phyloP scores from a whole-genome alignment of 2,888 invertebrate genomes.

The Megamerina dolium region DNA sequence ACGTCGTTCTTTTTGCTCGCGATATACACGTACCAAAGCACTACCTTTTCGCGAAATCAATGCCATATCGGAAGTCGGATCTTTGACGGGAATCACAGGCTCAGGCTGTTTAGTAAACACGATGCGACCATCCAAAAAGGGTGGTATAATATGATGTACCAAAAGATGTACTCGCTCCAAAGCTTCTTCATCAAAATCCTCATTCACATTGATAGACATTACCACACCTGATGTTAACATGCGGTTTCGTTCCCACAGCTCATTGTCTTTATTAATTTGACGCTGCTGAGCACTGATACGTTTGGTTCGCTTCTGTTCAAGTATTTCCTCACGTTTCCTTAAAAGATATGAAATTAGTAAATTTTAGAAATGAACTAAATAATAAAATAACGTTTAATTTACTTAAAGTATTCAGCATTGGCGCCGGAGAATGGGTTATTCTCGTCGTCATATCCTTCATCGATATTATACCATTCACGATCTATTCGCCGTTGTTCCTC shows the following conservation, averaged over 20 bases:
- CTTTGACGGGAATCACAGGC: constrained; percentile 93
- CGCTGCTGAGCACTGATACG: constrained; percentile 92
- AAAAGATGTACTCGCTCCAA: constrained; percentile 91
- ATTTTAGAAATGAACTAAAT: background rate
- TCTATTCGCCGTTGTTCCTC: constrained; percentile 86
- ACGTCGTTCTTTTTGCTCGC: constrained; percentile 94
- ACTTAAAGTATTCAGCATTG: constrained; percentile 78
- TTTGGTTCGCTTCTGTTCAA: constrained; percentile 84
- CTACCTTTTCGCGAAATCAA: constrained; percentile 91
- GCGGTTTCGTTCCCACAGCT: constrained; percentile 96
- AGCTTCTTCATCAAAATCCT: constrained; percentile 93
- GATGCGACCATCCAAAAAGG: constrained; percentile 96
- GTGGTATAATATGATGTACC: constrained; percentile 97
- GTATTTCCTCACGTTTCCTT: constrained; percentile 84
- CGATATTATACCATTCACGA: constrained; percentile 95
- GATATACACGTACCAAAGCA: constrained; percentile 77
- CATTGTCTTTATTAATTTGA: constrained; percentile 97
- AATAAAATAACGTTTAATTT: background rate
- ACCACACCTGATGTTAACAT: constrained; percentile 95
- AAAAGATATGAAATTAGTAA: background rate
- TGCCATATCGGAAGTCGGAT: constrained; percentile 97
- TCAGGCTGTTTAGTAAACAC: constrained; percentile 99
- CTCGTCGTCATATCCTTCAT: constrained; percentile 88
- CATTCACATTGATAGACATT: constrained; percentile 77
- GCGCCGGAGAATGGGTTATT: constrained; percentile 87